A percentile compares a stretch with the other conserved stretches of the same genome.
Evolutionary conservation across 2,888 invertebrate species (phyloP).

Genomic region (Nemotelus nigrinus): DNA sequence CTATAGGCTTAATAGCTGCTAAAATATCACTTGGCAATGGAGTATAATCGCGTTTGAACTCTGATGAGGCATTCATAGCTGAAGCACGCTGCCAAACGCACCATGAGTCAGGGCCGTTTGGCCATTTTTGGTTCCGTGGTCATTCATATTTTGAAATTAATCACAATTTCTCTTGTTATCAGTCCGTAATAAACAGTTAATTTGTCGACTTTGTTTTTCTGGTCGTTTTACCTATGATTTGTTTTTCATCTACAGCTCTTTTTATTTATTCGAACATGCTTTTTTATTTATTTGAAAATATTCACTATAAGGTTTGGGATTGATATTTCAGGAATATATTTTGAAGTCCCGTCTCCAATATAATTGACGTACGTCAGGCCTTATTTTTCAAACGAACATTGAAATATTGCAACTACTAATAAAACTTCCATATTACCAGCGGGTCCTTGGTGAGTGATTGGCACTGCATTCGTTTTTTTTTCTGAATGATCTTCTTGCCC

Average conservation of each 20-base stretch:
- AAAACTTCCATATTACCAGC: conserved; percentile 51
- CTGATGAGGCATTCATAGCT: conserved; percentile 28
- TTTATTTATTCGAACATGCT: conserved; percentile 37
- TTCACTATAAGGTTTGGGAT: conserved; percentile 49
- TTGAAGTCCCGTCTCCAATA: conserved; percentile 49
- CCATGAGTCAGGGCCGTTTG: conserved; percentile 43
- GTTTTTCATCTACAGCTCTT: conserved; percentile 17
- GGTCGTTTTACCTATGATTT: conserved; percentile 2
- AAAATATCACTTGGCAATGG: conserved; percentile 54
- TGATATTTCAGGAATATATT: conserved; percentile 46
- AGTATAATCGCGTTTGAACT: conserved; percentile 52
- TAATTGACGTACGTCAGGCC: conserved; percentile 45
- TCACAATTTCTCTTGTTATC: conserved; percentile 54
- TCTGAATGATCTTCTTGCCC: conserved; percentile 49
- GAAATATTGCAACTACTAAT: conserved; percentile 29
- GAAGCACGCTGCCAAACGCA: conserved; percentile 47
- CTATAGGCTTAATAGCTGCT: conserved; percentile 54
- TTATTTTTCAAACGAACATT: background rate
- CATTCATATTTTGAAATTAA: conserved; percentile 55
- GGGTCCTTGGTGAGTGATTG: conserved; percentile 36
- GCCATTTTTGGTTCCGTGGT: conserved; percentile 55
- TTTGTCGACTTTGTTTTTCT: conserved; percentile 53
- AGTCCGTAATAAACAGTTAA: conserved; percentile 55
- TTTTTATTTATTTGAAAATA: conserved; percentile 36
- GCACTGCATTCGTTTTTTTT: background rate